phyloP scores from a whole-genome alignment of 2,888 invertebrate genomes.

The Lepidochitona cinerea region DNA sequence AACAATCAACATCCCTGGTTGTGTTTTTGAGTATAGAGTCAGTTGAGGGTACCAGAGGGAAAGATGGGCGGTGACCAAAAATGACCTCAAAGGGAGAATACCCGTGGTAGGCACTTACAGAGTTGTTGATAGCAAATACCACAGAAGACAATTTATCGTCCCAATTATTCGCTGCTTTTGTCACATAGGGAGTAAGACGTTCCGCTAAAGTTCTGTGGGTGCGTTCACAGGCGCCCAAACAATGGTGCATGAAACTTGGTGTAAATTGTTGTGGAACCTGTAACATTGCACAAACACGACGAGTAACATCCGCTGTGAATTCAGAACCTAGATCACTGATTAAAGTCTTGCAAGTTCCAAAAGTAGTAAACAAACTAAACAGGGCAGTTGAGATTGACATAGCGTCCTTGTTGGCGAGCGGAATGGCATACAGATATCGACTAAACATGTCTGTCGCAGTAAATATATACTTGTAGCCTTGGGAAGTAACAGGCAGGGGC shows the following conservation, averaged over 20 bases:
- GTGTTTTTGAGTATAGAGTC: background rate
- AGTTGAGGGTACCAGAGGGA: background rate
- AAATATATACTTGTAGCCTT: background rate
- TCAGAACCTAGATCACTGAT: conserved; percentile 7
- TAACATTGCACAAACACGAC: background rate
- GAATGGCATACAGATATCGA: background rate
- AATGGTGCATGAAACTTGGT: conserved; percentile 5
- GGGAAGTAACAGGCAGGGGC: background rate
- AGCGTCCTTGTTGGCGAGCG: conserved; percentile 1
- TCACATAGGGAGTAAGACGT: background rate
- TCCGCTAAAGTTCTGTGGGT: background rate
- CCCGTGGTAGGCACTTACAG: background rate
- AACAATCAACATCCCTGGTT: background rate
- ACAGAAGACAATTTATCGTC: background rate
- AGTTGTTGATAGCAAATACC: background rate
- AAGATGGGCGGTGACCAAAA: background rate
- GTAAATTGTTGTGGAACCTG: background rate
- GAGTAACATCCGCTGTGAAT: background rate
- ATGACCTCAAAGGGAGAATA: conserved; percentile 14
- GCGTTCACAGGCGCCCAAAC: background rate
- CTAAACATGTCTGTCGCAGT: background rate
- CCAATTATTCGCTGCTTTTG: background rate
- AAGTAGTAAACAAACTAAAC: conserved; percentile 3
- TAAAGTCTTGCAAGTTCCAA: background rate
- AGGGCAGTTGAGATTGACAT: background rate